Evolutionary conservation across 2,113 vertebrate genomes (phyloP).

Genomic region (Leptocoma aspasia): DNA sequence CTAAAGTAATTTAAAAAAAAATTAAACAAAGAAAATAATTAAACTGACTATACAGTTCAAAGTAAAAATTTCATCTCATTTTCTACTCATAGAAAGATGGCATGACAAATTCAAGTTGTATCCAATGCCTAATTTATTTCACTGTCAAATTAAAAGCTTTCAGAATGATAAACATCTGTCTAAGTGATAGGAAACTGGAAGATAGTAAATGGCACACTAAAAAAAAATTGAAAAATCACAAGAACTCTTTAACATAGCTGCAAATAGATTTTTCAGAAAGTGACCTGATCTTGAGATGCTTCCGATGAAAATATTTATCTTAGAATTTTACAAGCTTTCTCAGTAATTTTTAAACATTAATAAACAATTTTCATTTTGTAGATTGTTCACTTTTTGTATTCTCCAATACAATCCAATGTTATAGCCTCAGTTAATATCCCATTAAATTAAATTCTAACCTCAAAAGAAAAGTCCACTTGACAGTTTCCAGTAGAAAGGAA

Average conservation of each 20-base stretch:
- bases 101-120: background rate
- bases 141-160: background rate
- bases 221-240: background rate
- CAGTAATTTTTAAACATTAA: background rate
- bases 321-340: background rate
- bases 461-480: background rate
- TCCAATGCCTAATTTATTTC: background rate
- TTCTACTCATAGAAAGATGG: background rate
- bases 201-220: background rate
- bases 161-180: background rate
- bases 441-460: background rate
- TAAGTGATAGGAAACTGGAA: background rate
- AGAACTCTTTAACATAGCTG: background rate
- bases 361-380: background rate
- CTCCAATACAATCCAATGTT: background rate
- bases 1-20: background rate
- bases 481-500: background rate
- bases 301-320: background rate
- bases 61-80: background rate
- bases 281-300: background rate
- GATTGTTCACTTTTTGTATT: background rate
- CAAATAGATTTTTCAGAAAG: background rate
- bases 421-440: background rate
- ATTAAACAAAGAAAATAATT: background rate
- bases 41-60: background rate